phyloP scores from a whole-genome alignment of 2,888 invertebrate species.

The Drosophila lutescens region DNA sequence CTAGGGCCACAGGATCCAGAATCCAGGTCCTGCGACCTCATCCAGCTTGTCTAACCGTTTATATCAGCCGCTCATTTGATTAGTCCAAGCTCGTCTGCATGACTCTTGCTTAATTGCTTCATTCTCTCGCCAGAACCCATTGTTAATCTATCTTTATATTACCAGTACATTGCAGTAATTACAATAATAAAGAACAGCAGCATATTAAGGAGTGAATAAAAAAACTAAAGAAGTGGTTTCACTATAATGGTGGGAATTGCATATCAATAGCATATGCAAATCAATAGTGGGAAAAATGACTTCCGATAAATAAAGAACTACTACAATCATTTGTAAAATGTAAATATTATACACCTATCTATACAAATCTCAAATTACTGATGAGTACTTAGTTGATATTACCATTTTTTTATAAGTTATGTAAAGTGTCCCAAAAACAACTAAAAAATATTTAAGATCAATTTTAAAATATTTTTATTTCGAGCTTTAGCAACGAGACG shows the following conservation, averaged over 20 bases:
- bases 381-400: too few species aligned
- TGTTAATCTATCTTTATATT: constrained; percentile 37
- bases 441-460: too few species aligned
- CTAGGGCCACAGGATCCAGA: constrained; percentile 79
- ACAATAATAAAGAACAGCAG: constrained; percentile 56
- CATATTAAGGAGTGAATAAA: constrained; percentile 67
- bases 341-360: too few species aligned
- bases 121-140: constrained; percentile 51
- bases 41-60: constrained; percentile 33
- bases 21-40: constrained; percentile 8
- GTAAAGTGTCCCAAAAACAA: too few species aligned
- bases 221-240: constrained; percentile 15
- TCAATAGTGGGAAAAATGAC: too few species aligned
- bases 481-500: not conserved
- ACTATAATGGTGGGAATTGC: not conserved
- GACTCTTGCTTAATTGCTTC: constrained; percentile 67
- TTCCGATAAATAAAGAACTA: too few species aligned
- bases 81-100: constrained; percentile 41
- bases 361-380: too few species aligned
- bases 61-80: constrained; percentile 58
- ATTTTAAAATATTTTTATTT: too few species aligned
- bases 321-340: too few species aligned
- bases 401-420: too few species aligned
- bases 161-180: constrained; percentile 62
- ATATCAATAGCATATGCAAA: too few species aligned